phyloP scores from a whole-genome alignment of 2,888 invertebrate genomes.

The Lasioglossum lativentre region DNA sequence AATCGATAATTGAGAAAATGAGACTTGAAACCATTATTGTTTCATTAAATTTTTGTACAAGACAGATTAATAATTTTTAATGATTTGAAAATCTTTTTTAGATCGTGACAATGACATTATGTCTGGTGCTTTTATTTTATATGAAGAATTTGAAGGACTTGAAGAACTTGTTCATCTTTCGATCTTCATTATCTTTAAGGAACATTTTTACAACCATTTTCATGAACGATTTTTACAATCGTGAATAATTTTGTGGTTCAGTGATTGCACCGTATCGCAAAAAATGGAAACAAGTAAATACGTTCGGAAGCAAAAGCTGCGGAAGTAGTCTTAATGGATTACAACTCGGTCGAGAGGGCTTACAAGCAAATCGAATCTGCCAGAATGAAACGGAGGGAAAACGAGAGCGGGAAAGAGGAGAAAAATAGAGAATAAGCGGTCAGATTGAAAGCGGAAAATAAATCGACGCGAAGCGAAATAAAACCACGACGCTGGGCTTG shows the following conservation, averaged over 20 bases:
- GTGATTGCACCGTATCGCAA: not conserved
- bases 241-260: not conserved
- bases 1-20: too few species aligned
- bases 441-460: conserved; percentile 46
- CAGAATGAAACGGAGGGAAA: not conserved
- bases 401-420: not conserved
- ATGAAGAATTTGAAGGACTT: too few species aligned
- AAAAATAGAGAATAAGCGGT: conserved; percentile 6
- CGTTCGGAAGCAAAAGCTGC: not conserved
- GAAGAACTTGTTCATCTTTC: not conserved
- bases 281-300: not conserved
- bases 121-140: too few species aligned
- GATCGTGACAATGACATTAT: too few species aligned
- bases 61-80: not conserved
- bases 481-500: conserved; percentile 29
- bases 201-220: too few species aligned
- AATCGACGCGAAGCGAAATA: conserved; percentile 30
- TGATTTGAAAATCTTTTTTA: too few species aligned
- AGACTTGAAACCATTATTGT: too few species aligned
- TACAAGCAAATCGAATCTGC: not conserved
- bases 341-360: not conserved
- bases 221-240: not conserved
- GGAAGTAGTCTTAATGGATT: not conserved
- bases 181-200: not conserved
- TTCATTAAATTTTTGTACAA: not conserved